phyloP scores from a whole-genome alignment of 2,888 invertebrate genomes.

The Eudemis profundana region DNA sequence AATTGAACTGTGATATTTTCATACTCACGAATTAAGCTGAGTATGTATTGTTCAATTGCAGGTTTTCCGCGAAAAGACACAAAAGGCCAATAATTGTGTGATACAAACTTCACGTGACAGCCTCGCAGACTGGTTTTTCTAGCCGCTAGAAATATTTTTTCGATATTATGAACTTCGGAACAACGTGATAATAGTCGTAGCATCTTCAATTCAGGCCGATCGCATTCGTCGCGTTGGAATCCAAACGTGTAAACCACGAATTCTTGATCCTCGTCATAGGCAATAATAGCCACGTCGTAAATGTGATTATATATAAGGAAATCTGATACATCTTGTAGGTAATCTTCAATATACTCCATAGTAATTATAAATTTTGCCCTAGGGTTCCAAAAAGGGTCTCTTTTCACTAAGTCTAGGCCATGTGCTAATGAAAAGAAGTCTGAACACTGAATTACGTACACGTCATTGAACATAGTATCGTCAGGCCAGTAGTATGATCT shows the following conservation, averaged over 20 bases:
- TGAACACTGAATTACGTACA: constrained; percentile 53
- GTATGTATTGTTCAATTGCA: constrained; percentile 52
- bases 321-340: constrained; percentile 47
- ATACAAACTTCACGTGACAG: constrained; percentile 50
- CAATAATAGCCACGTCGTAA: constrained; percentile 48
- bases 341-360: constrained; percentile 47
- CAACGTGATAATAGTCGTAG: constrained; percentile 18
- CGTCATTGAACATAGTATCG: constrained; percentile 46
- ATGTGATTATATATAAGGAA: constrained; percentile 52
- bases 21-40: constrained; percentile 50
- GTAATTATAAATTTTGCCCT: constrained; percentile 56
- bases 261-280: constrained; percentile 41
- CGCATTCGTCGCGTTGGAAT: constrained; percentile 37
- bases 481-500: constrained; percentile 50
- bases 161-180: constrained; percentile 35
- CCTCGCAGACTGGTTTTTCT: constrained; percentile 36
- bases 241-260: constrained; percentile 46
- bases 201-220: constrained; percentile 24
- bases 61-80: constrained; percentile 48
- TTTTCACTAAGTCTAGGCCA: constrained; percentile 48
- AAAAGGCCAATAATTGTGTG: constrained; percentile 54
- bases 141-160: constrained; percentile 13
- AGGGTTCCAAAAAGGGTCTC: constrained; percentile 57
- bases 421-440: constrained; percentile 50
- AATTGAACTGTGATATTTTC: constrained; percentile 50